Conservation (phyloP, 2,113 vertebrate genomes). For the Halichoerus grypus region DNA sequence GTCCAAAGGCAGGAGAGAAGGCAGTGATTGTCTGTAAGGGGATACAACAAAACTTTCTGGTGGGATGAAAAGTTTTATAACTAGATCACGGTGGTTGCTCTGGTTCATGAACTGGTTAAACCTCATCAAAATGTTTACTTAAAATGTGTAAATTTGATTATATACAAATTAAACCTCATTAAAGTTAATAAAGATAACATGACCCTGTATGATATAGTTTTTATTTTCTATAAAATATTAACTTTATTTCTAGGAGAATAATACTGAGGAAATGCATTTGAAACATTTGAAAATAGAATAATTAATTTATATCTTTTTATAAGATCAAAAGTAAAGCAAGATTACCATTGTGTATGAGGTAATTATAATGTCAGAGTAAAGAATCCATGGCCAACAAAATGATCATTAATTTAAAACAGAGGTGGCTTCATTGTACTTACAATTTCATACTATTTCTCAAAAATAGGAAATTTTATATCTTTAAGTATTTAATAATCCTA, state of each 20-base stretch:
- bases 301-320: neutral
- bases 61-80: neutral
- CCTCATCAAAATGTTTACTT: neutral
- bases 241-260: neutral
- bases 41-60: neutral
- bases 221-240: neutral
- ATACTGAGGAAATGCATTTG: neutral
- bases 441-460: neutral
- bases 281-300: neutral
- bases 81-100: neutral
- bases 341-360: neutral
- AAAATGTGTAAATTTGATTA: neutral
- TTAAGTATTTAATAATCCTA: neutral
- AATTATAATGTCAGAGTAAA: neutral
- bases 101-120: neutral
- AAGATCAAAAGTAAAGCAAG: neutral
- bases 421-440: neutral
- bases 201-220: neutral
- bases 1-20: neutral
- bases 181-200: neutral
- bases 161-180: neutral
- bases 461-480: neutral
- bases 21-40: neutral
- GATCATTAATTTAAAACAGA: neutral
- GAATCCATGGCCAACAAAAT: neutral